These are phyloP conservation scores for Hermaeophaga mercurialis DNA, from an alignment of 2,888 invertebrate species.

Conservation along the genomic window DNA sequence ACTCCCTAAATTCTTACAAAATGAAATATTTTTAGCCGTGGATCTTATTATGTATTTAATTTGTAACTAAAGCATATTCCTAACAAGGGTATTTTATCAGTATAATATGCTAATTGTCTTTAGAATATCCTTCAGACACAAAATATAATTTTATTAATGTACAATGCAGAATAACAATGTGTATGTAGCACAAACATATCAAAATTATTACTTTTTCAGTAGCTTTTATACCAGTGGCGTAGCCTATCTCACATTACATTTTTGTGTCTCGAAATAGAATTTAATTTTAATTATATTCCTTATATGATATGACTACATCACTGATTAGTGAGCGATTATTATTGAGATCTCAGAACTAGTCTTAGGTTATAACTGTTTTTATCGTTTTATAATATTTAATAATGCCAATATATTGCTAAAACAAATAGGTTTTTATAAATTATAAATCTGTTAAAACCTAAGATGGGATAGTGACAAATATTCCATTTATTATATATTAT, in stretches of 20 bases:
- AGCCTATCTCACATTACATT: neutral
- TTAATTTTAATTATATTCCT: neutral
- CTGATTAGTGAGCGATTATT: slow-evolving; percentile 12
- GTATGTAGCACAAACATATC: slow-evolving; percentile 32
- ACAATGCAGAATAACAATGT: slow-evolving; percentile 36
- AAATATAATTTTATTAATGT: slow-evolving; percentile 25
- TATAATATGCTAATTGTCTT: slow-evolving; percentile 4
- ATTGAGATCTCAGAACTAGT: slow-evolving; percentile 29
- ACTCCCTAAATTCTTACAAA: neutral
- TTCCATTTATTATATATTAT: too few relatives aligned
- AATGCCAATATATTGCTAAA: slow-evolving; percentile 9
- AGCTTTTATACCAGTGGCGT: neutral
- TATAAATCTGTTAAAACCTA: slow-evolving; percentile 33
- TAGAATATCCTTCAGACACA: slow-evolving; percentile 20
- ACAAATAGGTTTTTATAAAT: slow-evolving; percentile 20
- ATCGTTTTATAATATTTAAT: slow-evolving; percentile 14
- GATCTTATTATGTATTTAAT: slow-evolving; percentile 5
- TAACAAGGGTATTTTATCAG: slow-evolving; percentile 1
- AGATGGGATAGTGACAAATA: slow-evolving; percentile 31
- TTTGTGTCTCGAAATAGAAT: neutral
- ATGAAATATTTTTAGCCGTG: neutral
- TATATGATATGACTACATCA: neutral
- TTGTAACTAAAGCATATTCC: slow-evolving; percentile 17
- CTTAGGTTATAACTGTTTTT: slow-evolving; percentile 30
- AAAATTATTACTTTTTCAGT: slow-evolving; percentile 31